Evolutionary conservation across 2,113 vertebrate genomes (phyloP), one percentile per base, ranked within the genome.

Genomic region (Todiramphus chloris): DNA sequence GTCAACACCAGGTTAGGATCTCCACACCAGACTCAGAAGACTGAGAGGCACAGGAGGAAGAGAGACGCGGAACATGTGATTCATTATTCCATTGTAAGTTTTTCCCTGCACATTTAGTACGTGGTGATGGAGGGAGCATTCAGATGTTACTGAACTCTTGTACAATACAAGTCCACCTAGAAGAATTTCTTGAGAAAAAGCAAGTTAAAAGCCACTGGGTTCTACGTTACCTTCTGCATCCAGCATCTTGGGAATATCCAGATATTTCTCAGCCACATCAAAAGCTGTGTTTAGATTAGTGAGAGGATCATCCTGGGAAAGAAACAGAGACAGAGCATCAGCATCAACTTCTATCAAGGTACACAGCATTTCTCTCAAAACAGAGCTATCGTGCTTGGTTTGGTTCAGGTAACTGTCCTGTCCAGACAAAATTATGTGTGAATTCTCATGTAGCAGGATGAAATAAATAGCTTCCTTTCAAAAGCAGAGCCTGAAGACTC

Each of bases 201-300:
- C 31, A 69, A 87, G 39, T 73, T 86, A 93, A 87, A 87, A 81
- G n/a, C 39, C 78, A 53, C 28, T 81, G 30, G 50, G 33, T 85
- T 97, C 58, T 94, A 96, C 80, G 91, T 98, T 97, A 99, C 99
- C 99, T 98, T 99, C 99, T 92, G 99, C 99, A 80, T 99, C 99
- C 98, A 99, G 92, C 99, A 99, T 99, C 96, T 99, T 99, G 35
- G 99, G 99, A 95, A 99, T 99, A 98, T 99, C 99, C 96, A 99
- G 97, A 60, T 99, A 99, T 87, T 99, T 99, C 96, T 99, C 99
- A 59, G 99, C 99, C 91, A 99, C 99, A 63, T 99, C 99, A 84
- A 99, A 99, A 90, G 99, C 99, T 59, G 99, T 99, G 97, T 99
- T 99, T 96, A 99, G 97, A 94, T 99, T 99, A 96, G 99, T 99